Evolutionary conservation across 2,797 vertebrate genomes (phyloP), one percentile per base, ranked within the genome.

Genomic region (Cebuella pygmaea): DNA sequence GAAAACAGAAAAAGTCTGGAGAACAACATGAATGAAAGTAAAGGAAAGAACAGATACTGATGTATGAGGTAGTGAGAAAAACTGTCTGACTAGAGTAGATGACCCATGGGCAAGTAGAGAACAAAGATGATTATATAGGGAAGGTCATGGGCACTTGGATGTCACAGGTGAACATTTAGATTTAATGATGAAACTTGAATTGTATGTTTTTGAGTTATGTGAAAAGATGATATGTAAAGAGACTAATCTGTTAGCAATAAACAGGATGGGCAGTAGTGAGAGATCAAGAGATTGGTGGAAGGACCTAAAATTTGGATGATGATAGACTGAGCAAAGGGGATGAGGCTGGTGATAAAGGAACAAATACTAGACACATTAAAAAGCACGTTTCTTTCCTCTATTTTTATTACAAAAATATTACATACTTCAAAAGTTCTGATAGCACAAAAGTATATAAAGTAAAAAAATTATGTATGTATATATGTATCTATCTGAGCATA

Each of bases 331-430:
- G 27, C 39, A 92, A 93, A 26, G 33, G 15, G 30, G 85, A 2
- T 72, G 26, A 93, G 57, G 83, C 36, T 41, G n/a, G 41, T 30
- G 30, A 86, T 36, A 22, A 76, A 87, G 19, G 48, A 95, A 93
- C 17, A 50, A 93, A 94, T 50, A 95, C 39, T 59, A 75, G 26
- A 92, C 24, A 59, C 46, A 90, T 50, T 90, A 87, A 85, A 70
- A 94, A 88, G 41, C 2, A 81, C 3, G 10, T 22, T 50, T 76
- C 79, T 89, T 89, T 14, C 90, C 36, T 57, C 41, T 57, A 92
- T 90, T 94, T 93, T 97, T 96, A 95, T 94, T 89, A 88, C 72
- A 91, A 80, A 90, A 12, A 4, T 96, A 85, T 52, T 87, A 85
- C 24, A 85, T 81, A 11, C 33, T 96, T 67, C 7, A 44, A 95